These are phyloP conservation scores for Conistra vaccinii DNA, from an alignment of 2,888 invertebrate species.

Conservation along the genomic window DNA sequence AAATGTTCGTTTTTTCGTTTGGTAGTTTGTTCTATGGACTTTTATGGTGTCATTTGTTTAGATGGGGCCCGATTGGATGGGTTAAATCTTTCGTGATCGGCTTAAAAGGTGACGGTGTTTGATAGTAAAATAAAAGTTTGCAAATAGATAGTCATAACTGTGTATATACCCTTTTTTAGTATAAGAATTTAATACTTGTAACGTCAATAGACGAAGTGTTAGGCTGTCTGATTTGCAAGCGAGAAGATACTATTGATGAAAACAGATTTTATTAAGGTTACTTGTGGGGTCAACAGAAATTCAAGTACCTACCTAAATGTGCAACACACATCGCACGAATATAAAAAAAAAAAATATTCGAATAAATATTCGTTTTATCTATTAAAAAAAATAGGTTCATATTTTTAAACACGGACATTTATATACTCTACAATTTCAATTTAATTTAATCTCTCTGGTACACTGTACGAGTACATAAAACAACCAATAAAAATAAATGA, in stretches of 20 bases:
- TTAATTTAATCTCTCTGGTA: background rate
- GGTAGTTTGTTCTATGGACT: constrained; percentile 39
- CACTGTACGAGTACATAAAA: background rate
- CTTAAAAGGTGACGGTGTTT: constrained; percentile 1
- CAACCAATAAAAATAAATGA: constrained; percentile 10
- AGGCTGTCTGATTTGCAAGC: background rate
- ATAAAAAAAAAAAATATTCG: too few species aligned
- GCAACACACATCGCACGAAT: too few species aligned
- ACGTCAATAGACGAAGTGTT: background rate
- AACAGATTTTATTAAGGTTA: background rate
- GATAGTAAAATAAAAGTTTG: background rate
- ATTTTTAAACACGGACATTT: background rate
- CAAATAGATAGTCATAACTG: background rate
- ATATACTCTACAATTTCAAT: background rate
- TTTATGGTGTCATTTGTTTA: constrained; percentile 46
- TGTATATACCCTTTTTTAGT: background rate
- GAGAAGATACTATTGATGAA: background rate
- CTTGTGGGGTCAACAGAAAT: background rate
- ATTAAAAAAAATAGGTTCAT: background rate
- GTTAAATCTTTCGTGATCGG: constrained; percentile 5
- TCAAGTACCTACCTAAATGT: background rate
- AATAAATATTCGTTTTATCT: background rate
- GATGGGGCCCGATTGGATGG: constrained; percentile 14
- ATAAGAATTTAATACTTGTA: background rate
- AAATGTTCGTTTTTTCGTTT: constrained; percentile 31